Evolutionary conservation across 1,140 invertebrate species (phyloP), one percentile per base, ranked within the genome.

Genomic region (Ostrea edulis): DNA sequence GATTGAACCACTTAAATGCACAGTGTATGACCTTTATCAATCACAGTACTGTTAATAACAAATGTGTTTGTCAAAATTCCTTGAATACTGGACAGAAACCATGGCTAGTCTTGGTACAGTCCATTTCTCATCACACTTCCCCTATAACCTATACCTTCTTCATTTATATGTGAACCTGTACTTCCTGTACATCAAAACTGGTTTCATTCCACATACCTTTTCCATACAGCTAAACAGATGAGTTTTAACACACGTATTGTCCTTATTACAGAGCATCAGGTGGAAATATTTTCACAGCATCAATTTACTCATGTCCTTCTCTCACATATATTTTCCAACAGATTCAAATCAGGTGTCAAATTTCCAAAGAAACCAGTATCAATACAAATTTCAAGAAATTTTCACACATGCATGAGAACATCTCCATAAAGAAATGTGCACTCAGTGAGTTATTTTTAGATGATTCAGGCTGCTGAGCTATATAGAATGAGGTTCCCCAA

Each of bases 381-480:
- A 29, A 77, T 29, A 44, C 35, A 44, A 44, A 77, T 77, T 77
- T 29, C 68, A 77, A 44, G 12, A 77, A 77, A 77, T 77, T 25
- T 77, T 77, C 68, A 77, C 68, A 29, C 25, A 77, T 77, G 68
- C 25, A 77, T 77, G 68, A 35, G 14, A 77, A 29, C 9, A 9
- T 77, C 25, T 77, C 68, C 25, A 77, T 22, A 25, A 8, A 77
- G 68, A 77, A 77, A 77, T 77, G 68, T 77, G 68, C 68, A 14
- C 68, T 35, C 68, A 29, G 68, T 62, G 68, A 29, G 25, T 14
- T 77, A 77, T 77, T 77, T 77, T 77, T 77, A 29, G 68, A 77
- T 77, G 68, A 77, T 29, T 77, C 68, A 77, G 68, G 68, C 68
- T 77, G 68, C 68, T 77, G 68, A 77, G 68, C n/a, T n/a, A 20